Evolutionary conservation across 2,113 vertebrate species (phyloP).

Genomic region (Halcyon senegalensis): DNA sequence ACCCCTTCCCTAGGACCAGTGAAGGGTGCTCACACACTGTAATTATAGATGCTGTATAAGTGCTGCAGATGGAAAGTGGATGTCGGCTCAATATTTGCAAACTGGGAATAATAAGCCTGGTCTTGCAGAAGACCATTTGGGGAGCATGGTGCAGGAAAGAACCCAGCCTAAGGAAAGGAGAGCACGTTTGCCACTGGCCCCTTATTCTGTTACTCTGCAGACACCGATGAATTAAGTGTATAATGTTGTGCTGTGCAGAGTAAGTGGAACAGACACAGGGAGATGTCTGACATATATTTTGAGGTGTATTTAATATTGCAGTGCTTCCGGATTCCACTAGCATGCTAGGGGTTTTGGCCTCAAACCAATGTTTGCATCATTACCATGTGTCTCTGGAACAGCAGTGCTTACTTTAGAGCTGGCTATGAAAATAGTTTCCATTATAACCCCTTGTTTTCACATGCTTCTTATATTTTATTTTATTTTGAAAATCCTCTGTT

Average conservation of each 20-base stretch:
- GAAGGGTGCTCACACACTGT: background rate
- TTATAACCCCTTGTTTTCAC: slow-evolving; percentile 57
- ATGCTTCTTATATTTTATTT: slow-evolving; percentile 43
- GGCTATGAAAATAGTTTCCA: slow-evolving; percentile 60
- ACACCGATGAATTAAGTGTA: background rate
- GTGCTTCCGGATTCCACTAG: slow-evolving; percentile 47
- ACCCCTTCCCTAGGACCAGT: background rate
- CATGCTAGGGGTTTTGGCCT: slow-evolving; percentile 49
- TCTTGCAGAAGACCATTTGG: background rate
- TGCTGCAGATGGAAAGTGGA: slow-evolving; percentile 10
- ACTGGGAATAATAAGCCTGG: background rate
- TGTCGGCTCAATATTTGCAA: slow-evolving; percentile 1
- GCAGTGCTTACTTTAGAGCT: slow-evolving; percentile 55
- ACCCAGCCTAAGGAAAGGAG: background rate
- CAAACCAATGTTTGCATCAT: slow-evolving; percentile 57
- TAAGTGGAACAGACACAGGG: slow-evolving; percentile 25
- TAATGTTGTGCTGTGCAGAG: background rate
- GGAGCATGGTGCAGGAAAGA: background rate
- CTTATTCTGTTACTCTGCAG: background rate
- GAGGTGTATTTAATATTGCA: slow-evolving; percentile 54
- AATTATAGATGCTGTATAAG: background rate
- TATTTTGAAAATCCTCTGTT: slow-evolving; percentile 52
- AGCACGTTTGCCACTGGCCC: background rate
- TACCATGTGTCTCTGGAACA: slow-evolving; percentile 56
- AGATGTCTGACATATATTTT: slow-evolving; percentile 51